phyloP scores from a whole-genome alignment of 2,797 vertebrate genomes.

The Enteromius viviparus region DNA sequence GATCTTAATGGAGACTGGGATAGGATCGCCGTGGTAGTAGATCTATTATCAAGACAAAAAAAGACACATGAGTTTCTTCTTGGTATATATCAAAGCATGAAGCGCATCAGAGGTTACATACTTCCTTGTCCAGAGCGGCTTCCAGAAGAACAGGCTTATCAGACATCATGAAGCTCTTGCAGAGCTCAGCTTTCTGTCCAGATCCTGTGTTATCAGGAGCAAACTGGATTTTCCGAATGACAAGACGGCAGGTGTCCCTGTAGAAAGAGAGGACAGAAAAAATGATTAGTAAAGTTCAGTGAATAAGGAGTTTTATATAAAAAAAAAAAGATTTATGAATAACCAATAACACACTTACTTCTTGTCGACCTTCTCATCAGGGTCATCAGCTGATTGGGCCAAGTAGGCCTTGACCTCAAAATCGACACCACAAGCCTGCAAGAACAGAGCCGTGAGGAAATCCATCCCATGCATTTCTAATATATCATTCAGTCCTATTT shows the following conservation, averaged over 20 bases:
- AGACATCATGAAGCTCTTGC: constrained; percentile 90
- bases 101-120: constrained; percentile 56
- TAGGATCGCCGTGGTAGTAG: constrained; percentile 85
- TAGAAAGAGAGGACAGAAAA: not conserved
- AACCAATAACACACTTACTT: constrained; percentile 72
- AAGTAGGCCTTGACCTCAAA: constrained; percentile 89
- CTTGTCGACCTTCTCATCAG: constrained; percentile 87
- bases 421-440: constrained; percentile 87
- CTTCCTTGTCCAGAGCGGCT: constrained; percentile 85
- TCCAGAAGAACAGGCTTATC: constrained; percentile 88
- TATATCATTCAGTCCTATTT: not conserved
- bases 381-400: constrained; percentile 73
- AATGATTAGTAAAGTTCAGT: not conserved
- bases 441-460: constrained; percentile 1
- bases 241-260: constrained; percentile 86
- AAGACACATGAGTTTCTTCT: constrained; percentile 7
- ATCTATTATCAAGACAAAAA: constrained; percentile 72
- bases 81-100: not conserved
- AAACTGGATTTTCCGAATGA: constrained; percentile 90
- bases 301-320: not conserved
- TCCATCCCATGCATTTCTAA: not conserved
- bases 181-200: constrained; percentile 80
- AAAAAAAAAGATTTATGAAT: too few species aligned
- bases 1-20: constrained; percentile 84
- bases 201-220: constrained; percentile 74